phyloP scores from a whole-genome alignment of 2,113 vertebrate species.

The Fulmarus glacialis region DNA sequence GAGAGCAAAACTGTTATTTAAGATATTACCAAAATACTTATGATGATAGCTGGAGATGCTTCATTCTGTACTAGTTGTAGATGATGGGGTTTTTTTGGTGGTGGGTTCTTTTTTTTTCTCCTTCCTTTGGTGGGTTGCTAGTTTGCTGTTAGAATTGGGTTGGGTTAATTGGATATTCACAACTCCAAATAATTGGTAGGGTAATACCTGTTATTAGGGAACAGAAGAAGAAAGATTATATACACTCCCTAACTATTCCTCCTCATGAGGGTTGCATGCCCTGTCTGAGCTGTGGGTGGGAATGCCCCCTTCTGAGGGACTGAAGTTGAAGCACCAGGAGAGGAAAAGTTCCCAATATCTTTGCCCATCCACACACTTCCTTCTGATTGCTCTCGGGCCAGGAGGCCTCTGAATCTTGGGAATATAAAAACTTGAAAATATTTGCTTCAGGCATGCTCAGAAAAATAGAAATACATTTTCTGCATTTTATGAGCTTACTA shows the following conservation, averaged over 20 bases:
- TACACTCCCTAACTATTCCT: not conserved
- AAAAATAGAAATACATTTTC: not conserved
- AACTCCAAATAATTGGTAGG: not conserved
- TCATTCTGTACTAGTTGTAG: not conserved
- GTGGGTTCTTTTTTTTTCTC: too few species aligned
- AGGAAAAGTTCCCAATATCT: not conserved
- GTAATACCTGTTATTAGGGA: not conserved
- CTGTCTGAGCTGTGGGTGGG: not conserved
- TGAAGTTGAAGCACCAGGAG: not conserved
- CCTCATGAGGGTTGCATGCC: not conserved
- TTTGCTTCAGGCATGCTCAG: not conserved
- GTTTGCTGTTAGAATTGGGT: not conserved
- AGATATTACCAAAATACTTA: not conserved
- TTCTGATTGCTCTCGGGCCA: not conserved
- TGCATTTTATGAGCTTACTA: not conserved
- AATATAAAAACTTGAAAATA: not conserved
- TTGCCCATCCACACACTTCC: not conserved
- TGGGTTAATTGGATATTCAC: not conserved
- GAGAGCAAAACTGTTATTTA: not conserved
- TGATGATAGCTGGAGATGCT: not conserved
- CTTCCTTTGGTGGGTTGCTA: not conserved
- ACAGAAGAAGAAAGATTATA: not conserved
- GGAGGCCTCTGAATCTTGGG: not conserved
- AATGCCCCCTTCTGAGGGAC: not conserved
- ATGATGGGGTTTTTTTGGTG: not conserved